Base-by-base conservation (phyloP, 2,797 vertebrate genomes). In the Dicrostonyx torquatus region DNA sequence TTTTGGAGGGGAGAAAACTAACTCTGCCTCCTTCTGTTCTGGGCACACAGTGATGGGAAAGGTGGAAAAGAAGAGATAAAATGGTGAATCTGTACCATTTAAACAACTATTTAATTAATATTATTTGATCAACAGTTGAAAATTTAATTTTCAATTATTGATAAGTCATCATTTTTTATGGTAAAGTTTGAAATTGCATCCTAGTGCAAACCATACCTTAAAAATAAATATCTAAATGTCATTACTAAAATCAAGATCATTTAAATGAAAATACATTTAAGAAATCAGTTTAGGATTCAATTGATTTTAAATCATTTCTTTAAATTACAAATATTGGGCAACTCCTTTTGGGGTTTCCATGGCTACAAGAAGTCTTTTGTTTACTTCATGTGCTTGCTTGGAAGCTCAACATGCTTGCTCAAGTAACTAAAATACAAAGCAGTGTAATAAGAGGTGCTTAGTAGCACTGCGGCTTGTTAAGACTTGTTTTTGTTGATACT, bases 211-310 rank as follows among this genome's bases (percentile, higher is more conserved):
- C 2, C 17, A 50, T 34, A 29, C 22, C 73, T 90, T 29, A 76
- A 93, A 90, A 79, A n/a, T 88, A 89, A 84, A 9, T 64, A 45
- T 85, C 9, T 80, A 68, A 88, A 53, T 75, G 22, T 6, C 22
- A 86, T 58, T 48, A 64, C 22, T 88, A 90, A 95, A 94, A 85
- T 77, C n/a, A 68, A 11, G 84, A 85, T 55, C 9, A 50, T 73
- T 92, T 91, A 82, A 87, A 72, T 68, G 18, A 95, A 79, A 93
- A 76, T 24, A 70, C 76, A 64, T 72, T 75, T 93, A 82, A 95
- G 73, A 91, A 45, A 29, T 85, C 66, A 82, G 43, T 31, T 58
- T 82, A 89, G 17, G 31, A 86, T n/a, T 87, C 72, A 78, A 77
- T 92, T 93, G 31, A 83, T 70, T 76, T 82, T 29, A 37, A 77